phyloP scores from a whole-genome alignment of 1,140 invertebrate genomes.

The Heliconius melpomene region DNA sequence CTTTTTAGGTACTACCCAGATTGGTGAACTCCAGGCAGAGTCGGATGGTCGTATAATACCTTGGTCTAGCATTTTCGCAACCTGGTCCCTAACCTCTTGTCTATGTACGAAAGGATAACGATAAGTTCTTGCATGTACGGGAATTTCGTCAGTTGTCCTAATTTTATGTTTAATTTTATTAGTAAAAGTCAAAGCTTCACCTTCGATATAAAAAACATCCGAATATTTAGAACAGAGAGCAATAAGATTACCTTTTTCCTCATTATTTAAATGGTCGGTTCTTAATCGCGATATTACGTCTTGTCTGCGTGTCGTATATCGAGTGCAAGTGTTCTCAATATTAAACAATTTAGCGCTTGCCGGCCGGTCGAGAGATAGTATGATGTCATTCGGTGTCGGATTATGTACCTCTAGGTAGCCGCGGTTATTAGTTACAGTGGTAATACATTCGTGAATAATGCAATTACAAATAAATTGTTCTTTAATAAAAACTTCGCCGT shows the following conservation, averaged over 20 bases:
- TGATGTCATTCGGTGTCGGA: too few relatives aligned
- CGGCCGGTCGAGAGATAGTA: too few relatives aligned
- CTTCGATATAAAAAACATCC: conserved; percentile 31
- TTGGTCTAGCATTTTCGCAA: conserved; percentile 1
- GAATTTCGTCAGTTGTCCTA: background rate
- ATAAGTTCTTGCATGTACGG: background rate
- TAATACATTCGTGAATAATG: too few relatives aligned
- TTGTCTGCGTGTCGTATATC: too few relatives aligned
- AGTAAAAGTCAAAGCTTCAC: conserved; percentile 28
- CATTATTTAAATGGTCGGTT: conserved; percentile 31
- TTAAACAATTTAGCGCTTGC: too few relatives aligned
- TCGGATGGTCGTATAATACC: too few relatives aligned
- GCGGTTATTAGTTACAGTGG: too few relatives aligned
- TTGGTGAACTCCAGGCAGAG: conserved; percentile 19
- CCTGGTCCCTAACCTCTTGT: conserved; percentile 30
- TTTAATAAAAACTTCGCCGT: conserved; percentile 36
- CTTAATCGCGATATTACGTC: conserved; percentile 32
- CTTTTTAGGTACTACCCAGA: conserved; percentile 25
- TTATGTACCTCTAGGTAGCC: too few relatives aligned
- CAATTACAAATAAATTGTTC: background rate
- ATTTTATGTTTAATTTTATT: conserved; percentile 36
- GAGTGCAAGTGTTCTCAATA: too few relatives aligned
- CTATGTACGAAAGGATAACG: conserved; percentile 22
- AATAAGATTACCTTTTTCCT: conserved; percentile 35
- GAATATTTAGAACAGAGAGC: conserved; percentile 28